These are phyloP conservation scores for Siniperca obscura DNA, from an alignment of 2,797 vertebrate genomes.

Conservation along the genomic window DNA sequence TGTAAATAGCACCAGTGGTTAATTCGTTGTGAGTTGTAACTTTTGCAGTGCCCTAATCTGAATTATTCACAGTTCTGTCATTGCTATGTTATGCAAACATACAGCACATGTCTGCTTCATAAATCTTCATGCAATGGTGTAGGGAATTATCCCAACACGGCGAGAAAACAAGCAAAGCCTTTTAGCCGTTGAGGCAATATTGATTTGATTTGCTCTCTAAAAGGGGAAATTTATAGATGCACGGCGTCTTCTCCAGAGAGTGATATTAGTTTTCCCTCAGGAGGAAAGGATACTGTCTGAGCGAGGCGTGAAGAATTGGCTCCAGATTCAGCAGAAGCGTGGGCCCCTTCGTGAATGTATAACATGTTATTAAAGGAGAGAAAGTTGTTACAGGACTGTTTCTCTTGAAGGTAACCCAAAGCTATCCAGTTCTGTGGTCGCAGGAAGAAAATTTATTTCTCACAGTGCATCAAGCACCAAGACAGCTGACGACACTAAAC, in stretches of 20 bases:
- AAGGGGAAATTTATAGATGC: constrained; percentile 75
- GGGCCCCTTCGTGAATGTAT: constrained; percentile 54
- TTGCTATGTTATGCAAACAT: constrained; percentile 74
- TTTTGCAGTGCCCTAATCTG: constrained; percentile 56
- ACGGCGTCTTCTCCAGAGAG: constrained; percentile 69
- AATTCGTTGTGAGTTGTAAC: constrained; percentile 53
- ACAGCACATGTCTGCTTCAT: constrained; percentile 71
- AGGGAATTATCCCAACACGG: constrained; percentile 70
- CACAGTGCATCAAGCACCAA: constrained; percentile 21
- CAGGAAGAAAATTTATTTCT: constrained; percentile 61
- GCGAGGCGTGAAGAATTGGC: constrained; percentile 73
- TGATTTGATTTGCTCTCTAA: constrained; percentile 80
- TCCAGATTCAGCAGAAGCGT: constrained; percentile 68
- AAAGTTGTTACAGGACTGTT: constrained; percentile 77
- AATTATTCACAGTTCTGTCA: constrained; percentile 73
- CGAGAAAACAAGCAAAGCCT: constrained; percentile 76
- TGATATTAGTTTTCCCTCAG: constrained; percentile 68
- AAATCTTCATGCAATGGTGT: constrained; percentile 68
- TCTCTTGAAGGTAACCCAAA: constrained; percentile 77
- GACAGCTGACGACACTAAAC: constrained; percentile 69
- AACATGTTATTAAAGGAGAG: constrained; percentile 78
- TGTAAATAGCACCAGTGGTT: constrained; percentile 47
- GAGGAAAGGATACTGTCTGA: constrained; percentile 66
- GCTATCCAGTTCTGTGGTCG: constrained; percentile 67
- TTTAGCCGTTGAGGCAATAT: constrained; percentile 70